Percentiles rank a stretch among this genome's conserved stretches.
These are phyloP conservation scores for Anser brachyrhynchus DNA, from an alignment of 2,113 vertebrate species.

Conservation along the genomic window DNA sequence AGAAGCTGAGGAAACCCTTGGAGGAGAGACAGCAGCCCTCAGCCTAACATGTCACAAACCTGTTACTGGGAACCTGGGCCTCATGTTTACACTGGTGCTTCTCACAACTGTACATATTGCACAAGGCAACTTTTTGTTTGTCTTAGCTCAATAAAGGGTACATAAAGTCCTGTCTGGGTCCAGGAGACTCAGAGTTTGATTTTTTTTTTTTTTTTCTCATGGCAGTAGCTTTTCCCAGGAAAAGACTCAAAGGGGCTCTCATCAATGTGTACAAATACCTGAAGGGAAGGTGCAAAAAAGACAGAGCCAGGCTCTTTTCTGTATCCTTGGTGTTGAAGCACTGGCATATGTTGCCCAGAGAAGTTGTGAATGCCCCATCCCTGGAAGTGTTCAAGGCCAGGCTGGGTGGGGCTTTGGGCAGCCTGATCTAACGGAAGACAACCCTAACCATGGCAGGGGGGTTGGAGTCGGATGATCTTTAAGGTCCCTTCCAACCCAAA, in stretches of 20 bases:
- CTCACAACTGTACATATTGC: rapidly evolving
- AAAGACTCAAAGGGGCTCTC: too few species aligned
- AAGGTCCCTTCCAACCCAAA: not conserved
- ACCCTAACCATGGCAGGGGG: not conserved
- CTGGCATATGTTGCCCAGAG: not conserved
- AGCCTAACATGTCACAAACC: not conserved
- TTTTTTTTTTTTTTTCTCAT: not conserved
- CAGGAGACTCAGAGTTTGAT: not conserved
- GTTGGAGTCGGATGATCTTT: not conserved
- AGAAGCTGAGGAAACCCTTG: not conserved
- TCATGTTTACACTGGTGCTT: too few species aligned
- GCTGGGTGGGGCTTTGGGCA: not conserved
- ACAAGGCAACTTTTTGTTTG: not conserved
- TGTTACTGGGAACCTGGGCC: not conserved
- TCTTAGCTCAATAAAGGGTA: not conserved
- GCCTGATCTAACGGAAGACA: not conserved
- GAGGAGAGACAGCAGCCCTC: not conserved
- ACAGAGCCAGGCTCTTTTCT: not conserved
- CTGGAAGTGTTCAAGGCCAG: not conserved
- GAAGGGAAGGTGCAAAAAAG: not conserved
- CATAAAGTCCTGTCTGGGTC: too few species aligned
- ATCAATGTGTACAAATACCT: too few species aligned
- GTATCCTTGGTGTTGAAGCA: not conserved
- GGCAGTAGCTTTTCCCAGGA: not conserved
- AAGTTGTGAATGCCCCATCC: not conserved